Percentiles rank a stretch among this genome's conserved stretches.
Conservation (phyloP, 2,888 invertebrate species). For the Sceliomorpha sp. region DNA sequence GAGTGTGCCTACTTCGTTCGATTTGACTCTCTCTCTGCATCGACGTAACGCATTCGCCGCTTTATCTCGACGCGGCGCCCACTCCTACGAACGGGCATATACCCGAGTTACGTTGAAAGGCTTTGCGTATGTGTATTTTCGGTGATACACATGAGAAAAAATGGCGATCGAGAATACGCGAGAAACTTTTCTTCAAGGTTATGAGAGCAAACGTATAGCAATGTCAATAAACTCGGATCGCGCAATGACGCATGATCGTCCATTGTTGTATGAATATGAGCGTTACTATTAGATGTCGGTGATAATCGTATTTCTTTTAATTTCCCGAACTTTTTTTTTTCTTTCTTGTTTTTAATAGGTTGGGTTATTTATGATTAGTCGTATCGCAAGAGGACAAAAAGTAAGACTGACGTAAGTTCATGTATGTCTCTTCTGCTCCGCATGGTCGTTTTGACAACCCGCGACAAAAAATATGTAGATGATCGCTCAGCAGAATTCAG, state of each 20-base stretch:
- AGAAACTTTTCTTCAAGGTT: too few relatives aligned
- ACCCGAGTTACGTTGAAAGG: conserved; percentile 34
- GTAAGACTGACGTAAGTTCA: not conserved
- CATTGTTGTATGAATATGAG: too few relatives aligned
- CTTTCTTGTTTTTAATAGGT: too few relatives aligned
- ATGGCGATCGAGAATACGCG: too few relatives aligned
- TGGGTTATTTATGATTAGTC: conserved; percentile 8
- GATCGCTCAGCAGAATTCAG: conserved; percentile 1
- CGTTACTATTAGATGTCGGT: too few relatives aligned
- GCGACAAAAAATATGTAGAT: conserved; percentile 4
- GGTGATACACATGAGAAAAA: too few relatives aligned
- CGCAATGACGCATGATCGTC: too few relatives aligned
- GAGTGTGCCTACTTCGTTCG: conserved; percentile 58
- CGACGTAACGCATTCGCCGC: conserved; percentile 66
- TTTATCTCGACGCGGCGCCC: conserved; percentile 61
- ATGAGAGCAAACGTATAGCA: too few relatives aligned
- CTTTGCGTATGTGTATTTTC: too few relatives aligned
- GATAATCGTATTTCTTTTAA: too few relatives aligned
- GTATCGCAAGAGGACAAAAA: not conserved
- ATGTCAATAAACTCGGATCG: too few relatives aligned
- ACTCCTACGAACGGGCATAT: conserved; percentile 38
- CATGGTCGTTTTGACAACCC: not conserved
- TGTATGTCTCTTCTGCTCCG: not conserved
- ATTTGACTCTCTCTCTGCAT: conserved; percentile 71
- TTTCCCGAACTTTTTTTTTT: too few relatives aligned